Evolutionary conservation across 2,888 invertebrate genomes (phyloP).

Genomic region (Sarcophaga carnaria): DNA sequence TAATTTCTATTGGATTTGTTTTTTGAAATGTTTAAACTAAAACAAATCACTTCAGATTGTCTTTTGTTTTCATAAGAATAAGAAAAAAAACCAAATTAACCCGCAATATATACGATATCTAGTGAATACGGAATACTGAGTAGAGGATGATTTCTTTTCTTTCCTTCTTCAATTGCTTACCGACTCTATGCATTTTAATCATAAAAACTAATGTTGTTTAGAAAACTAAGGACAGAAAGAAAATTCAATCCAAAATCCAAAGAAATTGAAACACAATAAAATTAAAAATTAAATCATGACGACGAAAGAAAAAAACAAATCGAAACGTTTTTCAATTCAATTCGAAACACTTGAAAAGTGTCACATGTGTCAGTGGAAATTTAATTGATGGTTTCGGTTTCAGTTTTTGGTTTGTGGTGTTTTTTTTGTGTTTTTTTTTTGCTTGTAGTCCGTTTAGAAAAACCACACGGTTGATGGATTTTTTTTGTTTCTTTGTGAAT

Average conservation of each 20-base stretch:
- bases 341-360: constrained; percentile 61
- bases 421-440: too few relatives aligned
- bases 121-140: neutral
- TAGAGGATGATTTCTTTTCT: neutral
- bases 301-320: neutral
- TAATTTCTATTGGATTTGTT: constrained; percentile 2
- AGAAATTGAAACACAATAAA: neutral
- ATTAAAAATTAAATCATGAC: neutral
- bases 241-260: too few relatives aligned
- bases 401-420: too few relatives aligned
- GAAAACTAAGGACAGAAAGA: too few relatives aligned
- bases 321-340: constrained; percentile 20
- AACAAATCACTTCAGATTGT: constrained; percentile 37
- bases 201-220: too few relatives aligned
- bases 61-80: constrained; percentile 3
- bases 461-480: constrained; percentile 28
- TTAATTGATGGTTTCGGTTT: constrained; percentile 48
- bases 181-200: too few relatives aligned
- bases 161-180: constrained; percentile 1
- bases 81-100: neutral
- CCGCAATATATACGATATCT: neutral
- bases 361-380: constrained; percentile 63
- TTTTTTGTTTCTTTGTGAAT: constrained; percentile 1
- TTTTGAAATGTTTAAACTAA: constrained; percentile 4
- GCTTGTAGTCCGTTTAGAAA: constrained; percentile 22